A percentile compares a stretch with the other conserved stretches of the same genome.
Evolutionary conservation across 2,113 vertebrate species (phyloP).

Genomic region (Myxocyprinus asiaticus): DNA sequence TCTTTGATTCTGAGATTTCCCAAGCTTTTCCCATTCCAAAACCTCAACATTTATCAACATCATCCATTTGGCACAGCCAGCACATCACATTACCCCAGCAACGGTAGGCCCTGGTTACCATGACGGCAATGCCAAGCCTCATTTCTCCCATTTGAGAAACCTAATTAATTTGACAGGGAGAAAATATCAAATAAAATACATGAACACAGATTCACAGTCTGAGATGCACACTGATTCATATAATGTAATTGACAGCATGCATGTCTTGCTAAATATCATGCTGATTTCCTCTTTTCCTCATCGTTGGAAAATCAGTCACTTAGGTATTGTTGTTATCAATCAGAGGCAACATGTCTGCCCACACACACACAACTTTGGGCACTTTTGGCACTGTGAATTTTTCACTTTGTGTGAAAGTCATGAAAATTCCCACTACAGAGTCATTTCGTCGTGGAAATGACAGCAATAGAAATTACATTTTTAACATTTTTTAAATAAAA

Average conservation of each 20-base stretch:
- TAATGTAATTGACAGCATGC: constrained; percentile 5
- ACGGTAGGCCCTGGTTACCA: constrained; percentile 21
- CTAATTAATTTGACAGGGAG: constrained; percentile 15
- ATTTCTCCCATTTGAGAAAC: constrained; percentile 19
- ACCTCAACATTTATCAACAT: constrained; percentile 39
- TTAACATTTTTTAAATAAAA: too few relatives aligned
- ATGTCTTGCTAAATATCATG: constrained; percentile 7
- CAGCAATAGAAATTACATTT: too few relatives aligned
- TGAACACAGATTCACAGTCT: background rate
- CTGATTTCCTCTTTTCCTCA: background rate
- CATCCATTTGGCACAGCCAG: constrained; percentile 31
- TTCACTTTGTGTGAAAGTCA: too few relatives aligned
- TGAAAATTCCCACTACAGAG: too few relatives aligned
- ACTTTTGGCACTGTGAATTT: too few relatives aligned
- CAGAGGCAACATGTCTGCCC: too few relatives aligned
- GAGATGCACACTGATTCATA: background rate
- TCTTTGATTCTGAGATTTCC: constrained; percentile 34
- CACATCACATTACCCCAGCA: constrained; percentile 18
- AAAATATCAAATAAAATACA: constrained; percentile 15
- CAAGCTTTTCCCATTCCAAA: constrained; percentile 11
- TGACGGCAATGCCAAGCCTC: constrained; percentile 32
- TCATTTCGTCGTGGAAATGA: too few relatives aligned
- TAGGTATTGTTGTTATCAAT: too few relatives aligned
- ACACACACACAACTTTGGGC: too few relatives aligned
- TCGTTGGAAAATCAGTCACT: background rate